These are phyloP conservation scores for Ailurus styani DNA, from an alignment of 2,113 vertebrate genomes.

Conservation along the genomic window DNA sequence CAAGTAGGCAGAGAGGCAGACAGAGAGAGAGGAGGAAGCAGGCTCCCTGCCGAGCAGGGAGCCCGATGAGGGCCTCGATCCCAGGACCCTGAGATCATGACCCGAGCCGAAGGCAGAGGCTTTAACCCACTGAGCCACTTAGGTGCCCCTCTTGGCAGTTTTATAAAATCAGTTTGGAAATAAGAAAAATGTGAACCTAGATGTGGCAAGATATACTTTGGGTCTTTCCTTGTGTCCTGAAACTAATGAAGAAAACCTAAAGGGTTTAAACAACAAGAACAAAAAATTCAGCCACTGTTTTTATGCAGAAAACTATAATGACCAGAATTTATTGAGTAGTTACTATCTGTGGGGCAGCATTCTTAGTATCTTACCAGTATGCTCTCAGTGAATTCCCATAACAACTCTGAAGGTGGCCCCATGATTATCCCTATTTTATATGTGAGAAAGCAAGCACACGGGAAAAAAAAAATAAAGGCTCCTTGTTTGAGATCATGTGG, in stretches of 20 bases:
- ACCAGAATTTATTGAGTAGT: neutral
- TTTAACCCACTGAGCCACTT: too few species aligned
- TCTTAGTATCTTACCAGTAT: neutral
- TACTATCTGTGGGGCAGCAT: neutral
- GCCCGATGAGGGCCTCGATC: too few species aligned
- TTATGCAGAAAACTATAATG: neutral
- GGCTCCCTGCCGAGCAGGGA: too few species aligned
- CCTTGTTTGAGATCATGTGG: neutral
- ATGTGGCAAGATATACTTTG: neutral
- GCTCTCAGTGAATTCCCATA: neutral
- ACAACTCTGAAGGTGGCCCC: neutral
- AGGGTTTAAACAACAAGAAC: neutral
- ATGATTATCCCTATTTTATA: neutral
- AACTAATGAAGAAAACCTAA: neutral
- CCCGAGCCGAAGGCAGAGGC: too few species aligned
- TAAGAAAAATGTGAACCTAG: neutral
- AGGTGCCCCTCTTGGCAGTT: too few species aligned
- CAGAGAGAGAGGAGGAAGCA: too few species aligned
- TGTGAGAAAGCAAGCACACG: neutral
- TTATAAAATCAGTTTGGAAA: conserved; percentile 17
- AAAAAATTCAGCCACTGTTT: neutral
- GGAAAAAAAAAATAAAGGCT: neutral
- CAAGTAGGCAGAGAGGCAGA: too few species aligned
- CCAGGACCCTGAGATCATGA: too few species aligned
- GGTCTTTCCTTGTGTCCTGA: neutral